Evolutionary conservation across 1,140 invertebrate genomes (phyloP).

Genomic region (Alviniconcha marisindica): DNA sequence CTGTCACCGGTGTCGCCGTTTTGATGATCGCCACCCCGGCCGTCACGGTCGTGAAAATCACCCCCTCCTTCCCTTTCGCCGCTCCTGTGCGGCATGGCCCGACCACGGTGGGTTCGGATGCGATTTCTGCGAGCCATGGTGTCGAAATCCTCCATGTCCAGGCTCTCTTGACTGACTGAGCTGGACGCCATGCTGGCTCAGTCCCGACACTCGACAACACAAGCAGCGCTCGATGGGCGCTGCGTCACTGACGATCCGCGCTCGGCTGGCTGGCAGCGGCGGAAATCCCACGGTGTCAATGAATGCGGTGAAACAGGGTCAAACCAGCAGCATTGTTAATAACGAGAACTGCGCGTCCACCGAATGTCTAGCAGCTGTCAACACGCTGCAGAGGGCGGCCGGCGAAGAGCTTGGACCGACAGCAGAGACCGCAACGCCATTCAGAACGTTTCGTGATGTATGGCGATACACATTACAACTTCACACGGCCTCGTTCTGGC

Average conservation of each 20-base stretch:
- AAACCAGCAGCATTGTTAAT: conserved; percentile 27
- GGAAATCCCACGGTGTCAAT: conserved; percentile 11
- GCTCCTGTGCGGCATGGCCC: conserved; percentile 77
- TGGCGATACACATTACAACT: conserved; percentile 41
- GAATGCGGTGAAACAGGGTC: not conserved
- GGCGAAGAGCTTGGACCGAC: not conserved
- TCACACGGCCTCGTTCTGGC: conserved; percentile 35
- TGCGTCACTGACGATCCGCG: not conserved
- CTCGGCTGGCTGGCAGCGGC: not conserved
- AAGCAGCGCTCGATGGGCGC: not conserved
- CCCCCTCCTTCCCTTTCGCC: conserved; percentile 47
- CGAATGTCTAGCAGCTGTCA: conserved; percentile 12
- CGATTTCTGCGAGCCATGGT: conserved; percentile 78
- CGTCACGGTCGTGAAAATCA: conserved; percentile 61
- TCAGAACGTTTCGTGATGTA: conserved; percentile 33
- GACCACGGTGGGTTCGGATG: conserved; percentile 79
- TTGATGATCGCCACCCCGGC: conserved; percentile 55
- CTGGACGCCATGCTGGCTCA: conserved; percentile 80
- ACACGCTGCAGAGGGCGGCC: not conserved
- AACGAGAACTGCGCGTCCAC: conserved; percentile 9
- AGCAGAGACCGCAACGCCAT: conserved; percentile 26
- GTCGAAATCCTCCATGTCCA: conserved; percentile 81
- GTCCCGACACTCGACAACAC: not conserved
- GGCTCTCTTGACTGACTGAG: conserved; percentile 81
- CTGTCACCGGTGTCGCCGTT: conserved; percentile 52